Conservation (phyloP, 2,888 invertebrate species). For the Drosophila robusta region DNA sequence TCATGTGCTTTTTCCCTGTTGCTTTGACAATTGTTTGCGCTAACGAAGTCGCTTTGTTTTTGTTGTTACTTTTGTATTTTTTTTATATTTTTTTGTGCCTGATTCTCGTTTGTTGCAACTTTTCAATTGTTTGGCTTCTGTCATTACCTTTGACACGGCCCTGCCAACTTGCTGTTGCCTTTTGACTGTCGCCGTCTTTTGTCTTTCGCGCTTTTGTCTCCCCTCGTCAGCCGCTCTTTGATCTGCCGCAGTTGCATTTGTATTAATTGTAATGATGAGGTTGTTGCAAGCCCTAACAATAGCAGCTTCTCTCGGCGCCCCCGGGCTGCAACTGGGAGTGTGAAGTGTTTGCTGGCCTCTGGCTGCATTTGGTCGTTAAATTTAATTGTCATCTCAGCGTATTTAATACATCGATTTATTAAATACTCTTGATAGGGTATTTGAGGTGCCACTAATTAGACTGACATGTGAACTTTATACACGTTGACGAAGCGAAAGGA, state of each 20-base stretch:
- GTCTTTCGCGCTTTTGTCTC: constrained; percentile 72
- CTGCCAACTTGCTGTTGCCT: constrained; percentile 67
- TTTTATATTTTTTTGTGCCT: constrained; percentile 13
- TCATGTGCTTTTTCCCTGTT: constrained; percentile 39
- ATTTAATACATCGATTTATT: not conserved
- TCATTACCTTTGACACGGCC: constrained; percentile 78
- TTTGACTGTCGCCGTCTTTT: constrained; percentile 79
- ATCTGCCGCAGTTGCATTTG: constrained; percentile 70
- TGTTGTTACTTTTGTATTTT: constrained; percentile 40
- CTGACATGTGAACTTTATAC: no score
- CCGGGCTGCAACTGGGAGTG: constrained; percentile 19
- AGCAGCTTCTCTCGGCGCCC: constrained; percentile 19
- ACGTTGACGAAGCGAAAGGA: no score
- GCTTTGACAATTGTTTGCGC: constrained; percentile 76
- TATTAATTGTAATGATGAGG: constrained; percentile 77
- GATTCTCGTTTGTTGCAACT: constrained; percentile 66
- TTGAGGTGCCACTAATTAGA: not conserved
- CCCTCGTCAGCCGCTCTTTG: constrained; percentile 57
- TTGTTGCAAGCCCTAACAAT: constrained; percentile 63
- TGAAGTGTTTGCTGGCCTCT: constrained; percentile 36
- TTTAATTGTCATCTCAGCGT: constrained; percentile 40
- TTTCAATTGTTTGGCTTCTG: constrained; percentile 81
- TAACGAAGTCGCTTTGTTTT: constrained; percentile 75
- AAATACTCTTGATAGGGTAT: no score
- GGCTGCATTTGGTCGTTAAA: constrained; percentile 36